Evolutionary conservation across 2,113 vertebrate species (phyloP), one percentile per base, ranked within the genome.

Genomic region (Larimichthys polyactis): DNA sequence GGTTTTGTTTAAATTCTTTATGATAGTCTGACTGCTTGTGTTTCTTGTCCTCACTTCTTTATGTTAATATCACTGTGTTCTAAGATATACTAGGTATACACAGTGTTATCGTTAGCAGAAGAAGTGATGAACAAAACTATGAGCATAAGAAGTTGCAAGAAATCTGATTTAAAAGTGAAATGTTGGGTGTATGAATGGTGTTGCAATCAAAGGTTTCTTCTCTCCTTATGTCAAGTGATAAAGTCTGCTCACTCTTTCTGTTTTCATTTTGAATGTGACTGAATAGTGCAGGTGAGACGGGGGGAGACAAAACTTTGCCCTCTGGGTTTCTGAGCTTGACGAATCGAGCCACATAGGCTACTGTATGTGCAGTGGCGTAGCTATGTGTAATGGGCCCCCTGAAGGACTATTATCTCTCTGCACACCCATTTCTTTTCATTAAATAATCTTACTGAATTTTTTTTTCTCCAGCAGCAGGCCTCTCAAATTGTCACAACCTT

Each of bases 371-470:
- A 84, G 9, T 64, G 71, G 51, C 3, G 36, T 55, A 66, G 72
- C 62, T 20, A 22, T 89, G 70, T 87, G 57, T 84, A 81, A 79
- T 43, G 24, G 67, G 5, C n/a, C 14, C 29, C 36, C 11, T 14
- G 51, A 76, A 75, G 51, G 54, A 72, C 76, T 16, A 32, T 75
- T 81, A 75, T 71, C 11, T 79, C 43, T 46, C 64, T 40, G 46
- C 66, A 86, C 83, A 83, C 73, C 73, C 48, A 82, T 71, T 87
- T 83, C 43, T 85, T 58, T 82, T 90, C 44, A 89, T 91, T 79
- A 78, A 90, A 88, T 85, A 91, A 89, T 91, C 85, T 75, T 64
- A 19, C 55, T 67, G 83, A 86, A 89, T 87, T 90, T 91, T 85
- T 90, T 91, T 85, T 46, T 62, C 60, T 85, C 49, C 82, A 79